Percentiles rank a stretch among this genome's conserved stretches.
phyloP scores from a whole-genome alignment of 37 sponge, comb jelly and placozoan species.

The Spongia lamella region DNA sequence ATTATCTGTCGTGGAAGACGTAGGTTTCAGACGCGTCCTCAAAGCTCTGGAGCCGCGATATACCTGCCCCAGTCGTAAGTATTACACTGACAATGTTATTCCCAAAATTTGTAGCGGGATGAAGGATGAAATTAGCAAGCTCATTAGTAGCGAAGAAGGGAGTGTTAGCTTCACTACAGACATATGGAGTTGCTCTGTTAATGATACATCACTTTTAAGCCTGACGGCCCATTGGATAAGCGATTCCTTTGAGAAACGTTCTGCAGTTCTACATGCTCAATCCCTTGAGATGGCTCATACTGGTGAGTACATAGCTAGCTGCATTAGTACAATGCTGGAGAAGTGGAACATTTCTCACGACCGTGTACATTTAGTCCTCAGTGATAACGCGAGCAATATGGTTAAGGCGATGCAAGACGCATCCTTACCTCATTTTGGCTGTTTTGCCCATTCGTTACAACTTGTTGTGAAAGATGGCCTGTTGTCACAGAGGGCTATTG shows the following conservation, averaged over 20 bases:
- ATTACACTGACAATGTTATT: neutral
- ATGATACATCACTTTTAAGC: conserved; percentile 2
- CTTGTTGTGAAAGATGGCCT: conserved; percentile 15
- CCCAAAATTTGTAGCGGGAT: neutral
- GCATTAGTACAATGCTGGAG: no score
- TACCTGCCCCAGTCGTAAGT: conserved; percentile 8
- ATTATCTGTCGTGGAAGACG: conserved; percentile 15
- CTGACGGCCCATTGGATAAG: conserved; percentile 7
- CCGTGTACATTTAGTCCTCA: neutral
- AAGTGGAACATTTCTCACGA: no score
- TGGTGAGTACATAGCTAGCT: neutral
- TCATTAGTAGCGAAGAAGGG: neutral
- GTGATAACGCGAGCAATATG: conserved; percentile 19
- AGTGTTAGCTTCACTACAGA: conserved; percentile 15
- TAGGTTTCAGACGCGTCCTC: conserved; percentile 4
- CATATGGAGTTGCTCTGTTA: conserved; percentile 1
- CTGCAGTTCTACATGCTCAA: conserved; percentile 6
- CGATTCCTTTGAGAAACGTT: neutral
- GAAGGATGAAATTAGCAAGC: neutral
- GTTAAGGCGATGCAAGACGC: neutral
- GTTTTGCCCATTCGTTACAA: conserved; percentile 14
- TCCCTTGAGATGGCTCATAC: conserved; percentile 1
- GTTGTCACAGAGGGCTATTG: conserved; percentile 4
- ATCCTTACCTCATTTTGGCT: neutral
- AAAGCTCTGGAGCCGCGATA: conserved; percentile 8